Base-by-base conservation (phyloP, 2,888 invertebrate genomes). In the Geotrupes spiniger region DNA sequence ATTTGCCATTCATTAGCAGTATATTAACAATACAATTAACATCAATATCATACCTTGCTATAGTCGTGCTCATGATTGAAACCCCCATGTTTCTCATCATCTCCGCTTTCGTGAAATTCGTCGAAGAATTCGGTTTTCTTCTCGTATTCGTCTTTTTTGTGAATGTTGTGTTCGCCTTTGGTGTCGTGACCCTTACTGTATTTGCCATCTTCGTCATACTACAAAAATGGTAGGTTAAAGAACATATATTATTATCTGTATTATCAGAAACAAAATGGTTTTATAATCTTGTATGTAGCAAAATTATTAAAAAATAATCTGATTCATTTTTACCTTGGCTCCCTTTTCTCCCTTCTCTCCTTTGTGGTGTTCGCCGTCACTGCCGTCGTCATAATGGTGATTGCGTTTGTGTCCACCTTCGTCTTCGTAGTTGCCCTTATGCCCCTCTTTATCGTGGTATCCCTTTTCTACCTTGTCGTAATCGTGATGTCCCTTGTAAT, bases 91-190 rank as follows among this genome's bases (percentile, higher is more conserved):
- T 89, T 88, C 66, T 87, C 87, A 69, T 90, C 87, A 60, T 87
- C 87, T 0, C 85, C 89, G 28, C 84, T 83, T 62, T 88, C 88
- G 59, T 90, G 89, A 63, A 89, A 85, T 72, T 90, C 90, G 60
- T 91, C 90, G 70, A 84, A 89, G 81, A 88, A 90, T 65, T 88
- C 85, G 66, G 90, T 90, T 64, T 90, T 86, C 71, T 91, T 91
- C 68, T 89, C 88, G 73, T 83, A 89, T 72, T 91, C 91, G 69
- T 92, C 89, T 51, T 88, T 73, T 66, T 92, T 91, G 72, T 92
- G 89, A 5, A 91, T 79, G 68, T 89, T 85, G 67, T 92, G 91
- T 59, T 89, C 87, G 46, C 92, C 90, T 70, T 91, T 89, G 57
- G 89, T 91, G 53, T 85, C 85, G 73, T 91, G 89, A 0, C 91